A percentile compares a stretch with the other conserved stretches of the same genome.
phyloP scores from a whole-genome alignment of 2,888 invertebrate species.

The Drosophila tanythrix region DNA sequence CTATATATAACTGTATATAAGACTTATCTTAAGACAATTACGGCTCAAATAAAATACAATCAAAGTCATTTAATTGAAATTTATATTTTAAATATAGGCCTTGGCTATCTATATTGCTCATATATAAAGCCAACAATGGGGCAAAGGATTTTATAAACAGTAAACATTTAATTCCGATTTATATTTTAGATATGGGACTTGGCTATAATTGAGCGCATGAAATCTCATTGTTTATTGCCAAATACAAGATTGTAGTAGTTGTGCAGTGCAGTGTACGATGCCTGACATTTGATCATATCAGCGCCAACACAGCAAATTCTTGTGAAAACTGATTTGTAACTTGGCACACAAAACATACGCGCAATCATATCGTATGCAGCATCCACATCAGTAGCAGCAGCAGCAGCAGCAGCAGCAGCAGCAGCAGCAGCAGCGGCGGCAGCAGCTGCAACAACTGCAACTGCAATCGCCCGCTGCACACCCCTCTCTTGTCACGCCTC shows the following conservation, averaged over 20 bases:
- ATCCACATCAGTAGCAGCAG: slow-evolving; percentile 23
- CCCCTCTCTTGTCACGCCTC: slow-evolving; percentile 26
- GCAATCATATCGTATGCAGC: slow-evolving; percentile 53
- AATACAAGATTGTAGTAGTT: not conserved
- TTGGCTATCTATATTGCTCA: not conserved
- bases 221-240: not conserved
- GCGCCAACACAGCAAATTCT: slow-evolving; percentile 45
- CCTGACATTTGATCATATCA: slow-evolving; percentile 65
- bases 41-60: not conserved
- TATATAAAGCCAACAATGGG: not conserved
- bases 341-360: slow-evolving; percentile 65
- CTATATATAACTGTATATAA: too few relatives aligned
- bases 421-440: slow-evolving; percentile 6
- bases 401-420: not conserved
- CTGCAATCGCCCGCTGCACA: slow-evolving; percentile 10
- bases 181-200: not conserved
- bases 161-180: not conserved
- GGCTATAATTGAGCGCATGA: not conserved
- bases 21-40: too few relatives aligned
- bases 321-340: slow-evolving; percentile 71
- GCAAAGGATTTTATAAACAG: not conserved
- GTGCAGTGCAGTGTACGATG: slow-evolving; percentile 48
- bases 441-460: slow-evolving; percentile 14
- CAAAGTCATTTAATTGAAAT: not conserved
- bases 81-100: not conserved